Conservation (phyloP, 30 jellyfish, hydroid and myxozoan genomes). For the Nemopilema nomurai region DNA sequence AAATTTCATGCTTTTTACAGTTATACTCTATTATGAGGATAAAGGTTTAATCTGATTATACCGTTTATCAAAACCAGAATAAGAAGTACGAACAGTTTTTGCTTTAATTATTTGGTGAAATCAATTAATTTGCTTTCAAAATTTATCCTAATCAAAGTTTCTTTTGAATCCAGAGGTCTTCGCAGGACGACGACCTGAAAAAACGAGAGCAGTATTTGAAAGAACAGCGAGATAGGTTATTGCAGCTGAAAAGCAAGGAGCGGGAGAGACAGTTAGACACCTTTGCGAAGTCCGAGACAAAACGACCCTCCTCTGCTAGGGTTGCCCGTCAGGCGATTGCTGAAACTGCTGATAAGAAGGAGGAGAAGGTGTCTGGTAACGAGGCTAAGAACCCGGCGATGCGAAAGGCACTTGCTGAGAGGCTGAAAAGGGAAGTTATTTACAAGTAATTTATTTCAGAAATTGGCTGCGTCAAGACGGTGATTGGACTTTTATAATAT, state of each 20-base stretch:
- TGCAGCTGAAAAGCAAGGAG: slow-evolving; percentile 83
- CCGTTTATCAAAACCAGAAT: too few species aligned
- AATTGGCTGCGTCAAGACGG: background rate
- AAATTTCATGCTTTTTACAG: too few species aligned
- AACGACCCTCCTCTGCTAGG: slow-evolving; percentile 87
- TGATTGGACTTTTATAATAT: too few species aligned
- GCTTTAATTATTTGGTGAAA: too few species aligned
- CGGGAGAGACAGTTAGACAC: slow-evolving; percentile 77
- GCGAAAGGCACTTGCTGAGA: slow-evolving; percentile 92
- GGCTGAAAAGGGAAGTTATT: slow-evolving; percentile 81
- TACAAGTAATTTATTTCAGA: slow-evolving; percentile 36
- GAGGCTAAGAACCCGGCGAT: slow-evolving; percentile 67
- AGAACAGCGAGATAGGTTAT: slow-evolving; percentile 84
- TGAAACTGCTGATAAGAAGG: slow-evolving; percentile 17
- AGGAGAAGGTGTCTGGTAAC: background rate
- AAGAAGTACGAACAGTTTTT: too few species aligned
- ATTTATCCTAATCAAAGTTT: background rate
- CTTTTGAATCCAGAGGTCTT: background rate
- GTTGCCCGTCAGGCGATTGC: slow-evolving; percentile 85
- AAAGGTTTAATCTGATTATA: too few species aligned
- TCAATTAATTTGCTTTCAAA: background rate
- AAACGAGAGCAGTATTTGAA: slow-evolving; percentile 80
- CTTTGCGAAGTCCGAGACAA: slow-evolving; percentile 56
- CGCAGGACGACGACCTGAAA: slow-evolving; percentile 71
- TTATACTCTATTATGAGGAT: too few species aligned